Percentiles rank a stretch among this genome's conserved stretches.
phyloP scores from a whole-genome alignment of 1,140 invertebrate genomes.

The Caligus rogercresseyi region DNA sequence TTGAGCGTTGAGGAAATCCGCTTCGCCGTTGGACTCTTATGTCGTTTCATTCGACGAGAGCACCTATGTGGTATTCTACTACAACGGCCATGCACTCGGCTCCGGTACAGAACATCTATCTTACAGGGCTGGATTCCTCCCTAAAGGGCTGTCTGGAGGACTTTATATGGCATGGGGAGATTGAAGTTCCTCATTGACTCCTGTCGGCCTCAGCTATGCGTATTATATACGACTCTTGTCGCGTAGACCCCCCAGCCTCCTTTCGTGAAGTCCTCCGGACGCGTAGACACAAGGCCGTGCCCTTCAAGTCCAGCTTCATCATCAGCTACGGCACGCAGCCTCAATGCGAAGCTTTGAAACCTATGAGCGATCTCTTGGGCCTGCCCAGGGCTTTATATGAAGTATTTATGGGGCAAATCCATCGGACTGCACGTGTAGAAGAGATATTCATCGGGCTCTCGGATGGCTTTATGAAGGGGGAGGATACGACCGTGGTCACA shows the following conservation, averaged over 20 bases:
- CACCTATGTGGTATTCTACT: slow-evolving; percentile 18
- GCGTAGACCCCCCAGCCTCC: background rate
- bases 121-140: background rate
- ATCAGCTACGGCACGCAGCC: slow-evolving; percentile 15
- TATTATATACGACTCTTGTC: slow-evolving; percentile 19
- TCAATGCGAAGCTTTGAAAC: slow-evolving; percentile 6
- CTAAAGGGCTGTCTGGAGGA: background rate
- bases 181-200: background rate
- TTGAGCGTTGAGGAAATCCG: slow-evolving; percentile 3
- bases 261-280: background rate
- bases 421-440: background rate
- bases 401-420: slow-evolving; percentile 11
- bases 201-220: background rate
- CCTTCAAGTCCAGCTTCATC: background rate
- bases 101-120: slow-evolving; percentile 6
- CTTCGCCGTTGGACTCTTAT: slow-evolving; percentile 11
- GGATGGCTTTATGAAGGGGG: slow-evolving; percentile 1
- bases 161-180: slow-evolving; percentile 12
- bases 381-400: slow-evolving; percentile 13
- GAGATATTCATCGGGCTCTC: background rate
- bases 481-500: slow-evolving; percentile 1
- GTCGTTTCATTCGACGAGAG: slow-evolving; percentile 15
- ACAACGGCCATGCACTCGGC: slow-evolving; percentile 17
- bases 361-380: background rate
- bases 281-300: slow-evolving; percentile 3